These are phyloP conservation scores for Heliconius melpomene DNA, from an alignment of 1,140 invertebrate species.

Conservation along the genomic window DNA sequence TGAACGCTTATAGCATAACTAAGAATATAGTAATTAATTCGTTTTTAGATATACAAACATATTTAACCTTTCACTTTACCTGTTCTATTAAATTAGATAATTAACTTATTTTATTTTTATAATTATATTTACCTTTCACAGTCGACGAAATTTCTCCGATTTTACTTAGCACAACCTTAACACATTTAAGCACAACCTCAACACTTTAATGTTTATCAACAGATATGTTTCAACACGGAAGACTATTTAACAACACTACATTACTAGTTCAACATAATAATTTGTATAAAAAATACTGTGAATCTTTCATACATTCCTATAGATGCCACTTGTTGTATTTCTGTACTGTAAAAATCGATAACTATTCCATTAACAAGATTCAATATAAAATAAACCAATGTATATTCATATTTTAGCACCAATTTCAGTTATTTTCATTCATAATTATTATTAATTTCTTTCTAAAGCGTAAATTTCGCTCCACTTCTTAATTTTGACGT, in stretches of 20 bases:
- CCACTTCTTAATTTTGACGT: constrained; percentile 66
- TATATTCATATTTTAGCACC: constrained; percentile 16
- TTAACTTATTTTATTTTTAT: background rate
- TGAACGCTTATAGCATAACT: constrained; percentile 5
- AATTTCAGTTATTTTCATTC: constrained; percentile 60
- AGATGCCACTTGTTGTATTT: background rate
- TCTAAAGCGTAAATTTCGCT: constrained; percentile 63
- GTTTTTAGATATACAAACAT: background rate
- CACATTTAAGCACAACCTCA: constrained; percentile 56
- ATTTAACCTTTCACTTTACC: background rate
- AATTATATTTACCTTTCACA: constrained; percentile 57
- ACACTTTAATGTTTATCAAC: constrained; percentile 46
- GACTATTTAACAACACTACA: constrained; percentile 49
- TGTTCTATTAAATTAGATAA: background rate
- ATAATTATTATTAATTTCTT: constrained; percentile 56
- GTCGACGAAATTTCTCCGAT: constrained; percentile 57
- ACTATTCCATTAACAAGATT: background rate
- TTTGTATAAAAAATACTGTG: constrained; percentile 17
- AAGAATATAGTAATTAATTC: background rate
- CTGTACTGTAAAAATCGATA: background rate
- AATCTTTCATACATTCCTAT: constrained; percentile 20
- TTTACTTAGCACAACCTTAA: constrained; percentile 63
- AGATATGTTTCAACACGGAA: constrained; percentile 40
- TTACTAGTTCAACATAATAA: constrained; percentile 31
- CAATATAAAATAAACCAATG: background rate